Percentiles rank a stretch among this genome's conserved stretches.
Conservation (phyloP, 2,888 invertebrate species). For the Cremastinae sp. region DNA sequence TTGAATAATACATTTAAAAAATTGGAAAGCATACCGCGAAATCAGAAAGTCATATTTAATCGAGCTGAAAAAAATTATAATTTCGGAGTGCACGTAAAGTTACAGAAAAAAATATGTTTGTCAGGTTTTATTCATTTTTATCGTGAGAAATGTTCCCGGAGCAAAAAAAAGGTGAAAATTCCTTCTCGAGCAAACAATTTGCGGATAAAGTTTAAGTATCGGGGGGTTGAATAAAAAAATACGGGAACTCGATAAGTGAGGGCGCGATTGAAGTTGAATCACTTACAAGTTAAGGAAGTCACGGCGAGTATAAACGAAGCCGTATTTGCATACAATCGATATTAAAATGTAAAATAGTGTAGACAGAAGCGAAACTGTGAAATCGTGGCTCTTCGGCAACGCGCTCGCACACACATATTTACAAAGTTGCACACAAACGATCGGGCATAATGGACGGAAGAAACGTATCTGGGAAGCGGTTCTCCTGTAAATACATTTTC, state of each 20-base stretch:
- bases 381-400: constrained; percentile 21
- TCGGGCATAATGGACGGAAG: constrained; percentile 54
- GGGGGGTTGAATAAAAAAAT: not conserved
- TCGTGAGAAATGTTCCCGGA: no score
- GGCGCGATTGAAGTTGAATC: constrained; percentile 42
- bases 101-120: no score
- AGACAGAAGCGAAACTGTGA: constrained; percentile 9
- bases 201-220: no score
- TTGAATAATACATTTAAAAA: no score
- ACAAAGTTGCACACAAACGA: not conserved
- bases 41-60: no score
- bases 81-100: no score
- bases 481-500: constrained; percentile 53
- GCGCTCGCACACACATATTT: not conserved
- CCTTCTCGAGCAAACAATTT: no score
- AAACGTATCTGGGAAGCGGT: constrained; percentile 17
- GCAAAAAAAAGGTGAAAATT: no score
- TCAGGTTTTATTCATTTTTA: no score
- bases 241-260: constrained; percentile 14
- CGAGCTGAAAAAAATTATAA: no score
- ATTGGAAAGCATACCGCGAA: no score
- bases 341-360: constrained; percentile 59
- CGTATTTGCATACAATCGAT: constrained; percentile 62
- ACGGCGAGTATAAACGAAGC: constrained; percentile 35
- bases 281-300: constrained; percentile 21